Evolutionary conservation across 2,113 vertebrate genomes (phyloP), one percentile per base, ranked within the genome.

Genomic region (Acinonyx jubatus): DNA sequence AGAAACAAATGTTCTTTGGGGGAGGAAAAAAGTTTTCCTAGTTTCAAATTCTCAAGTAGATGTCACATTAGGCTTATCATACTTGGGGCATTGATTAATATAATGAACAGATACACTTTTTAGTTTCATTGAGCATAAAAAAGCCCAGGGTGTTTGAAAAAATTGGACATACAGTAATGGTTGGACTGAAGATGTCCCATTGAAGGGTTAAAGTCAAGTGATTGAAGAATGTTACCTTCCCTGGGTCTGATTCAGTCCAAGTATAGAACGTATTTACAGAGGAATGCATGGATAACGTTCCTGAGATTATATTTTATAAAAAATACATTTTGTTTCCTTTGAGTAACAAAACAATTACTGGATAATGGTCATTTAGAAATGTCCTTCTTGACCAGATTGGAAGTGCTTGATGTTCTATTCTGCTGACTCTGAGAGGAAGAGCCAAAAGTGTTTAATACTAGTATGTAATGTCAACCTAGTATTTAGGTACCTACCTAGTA

Each of bases 251-350:
- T 71, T 94, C 27, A 61, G 3, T 45, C 25, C 3, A 88, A 63
- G 69, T 79, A 45, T 16, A 38, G 48, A 69, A 50, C 21, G 79
- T 29, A 61, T 29, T 69, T 78, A 19, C 27, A 73, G 89, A 89
- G 84, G 61, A 78, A 50, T 78, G 6, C 23, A 81, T 78, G 63
- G 41, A 50, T 50, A 50, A 16, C 18, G 25, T 73, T 21, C n/a
- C 23, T 90, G 41, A 83, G 76, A 48, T 29, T 52, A 0, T 84
- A 79, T 79, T 95, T 90, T 57, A 52, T 63, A n/a, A 45, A 57
- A 83, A 68, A 52, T 31, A 48, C 57, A 93, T 91, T 91, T 86
- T 90, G 50, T 96, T 79, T 94, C 25, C 79, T 88, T 7, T 63
- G 7, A 36, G 48, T 81, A 31, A 88, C 38, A 69, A 89, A 50